Conservation (phyloP, 92 coral and sea anemone species). For the Scolanthus callimorphus region DNA sequence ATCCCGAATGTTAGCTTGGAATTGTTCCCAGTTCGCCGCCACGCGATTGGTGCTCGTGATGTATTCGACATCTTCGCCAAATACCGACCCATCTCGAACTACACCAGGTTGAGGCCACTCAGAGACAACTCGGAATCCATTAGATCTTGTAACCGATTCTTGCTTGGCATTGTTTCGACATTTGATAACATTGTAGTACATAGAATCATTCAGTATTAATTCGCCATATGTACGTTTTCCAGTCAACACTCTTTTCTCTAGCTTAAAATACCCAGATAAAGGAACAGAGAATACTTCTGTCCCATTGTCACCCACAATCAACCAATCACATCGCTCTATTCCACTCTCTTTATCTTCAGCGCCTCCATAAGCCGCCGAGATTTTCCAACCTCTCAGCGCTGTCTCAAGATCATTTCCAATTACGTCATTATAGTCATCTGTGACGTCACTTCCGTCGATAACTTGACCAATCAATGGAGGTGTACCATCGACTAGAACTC, state of each 20-base stretch:
- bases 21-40: slow-evolving; percentile 84
- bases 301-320: slow-evolving; percentile 40
- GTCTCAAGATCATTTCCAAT: slow-evolving; percentile 53
- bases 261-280: slow-evolving; percentile 7
- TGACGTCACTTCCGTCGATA: slow-evolving; percentile 64
- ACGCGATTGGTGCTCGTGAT: slow-evolving; percentile 56
- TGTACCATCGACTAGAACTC: slow-evolving; percentile 73
- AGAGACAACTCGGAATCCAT: slow-evolving; percentile 79
- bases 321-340: slow-evolving; percentile 64
- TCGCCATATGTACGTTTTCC: slow-evolving; percentile 32
- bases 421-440: slow-evolving; percentile 15
- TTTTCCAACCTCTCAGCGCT: slow-evolving; percentile 64
- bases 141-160: slow-evolving; percentile 46
- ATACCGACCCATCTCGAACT: slow-evolving; percentile 57
- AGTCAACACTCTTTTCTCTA: slow-evolving; percentile 42
- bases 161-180: slow-evolving; percentile 78
- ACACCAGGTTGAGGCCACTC: slow-evolving; percentile 79
- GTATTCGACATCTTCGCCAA: slow-evolving; percentile 45
- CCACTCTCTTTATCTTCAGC: slow-evolving; percentile 82
- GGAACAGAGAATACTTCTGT: slow-evolving; percentile 10
- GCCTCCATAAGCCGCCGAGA: slow-evolving; percentile 84
- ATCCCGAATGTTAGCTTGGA: slow-evolving; percentile 59
- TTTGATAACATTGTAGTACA: slow-evolving; percentile 53
- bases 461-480: slow-evolving; percentile 80
- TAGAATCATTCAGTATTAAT: slow-evolving; percentile 17